Percentiles rank a stretch among this genome's conserved stretches.
Conservation (phyloP, 2,888 invertebrate genomes). For the Oasisia sp. region DNA sequence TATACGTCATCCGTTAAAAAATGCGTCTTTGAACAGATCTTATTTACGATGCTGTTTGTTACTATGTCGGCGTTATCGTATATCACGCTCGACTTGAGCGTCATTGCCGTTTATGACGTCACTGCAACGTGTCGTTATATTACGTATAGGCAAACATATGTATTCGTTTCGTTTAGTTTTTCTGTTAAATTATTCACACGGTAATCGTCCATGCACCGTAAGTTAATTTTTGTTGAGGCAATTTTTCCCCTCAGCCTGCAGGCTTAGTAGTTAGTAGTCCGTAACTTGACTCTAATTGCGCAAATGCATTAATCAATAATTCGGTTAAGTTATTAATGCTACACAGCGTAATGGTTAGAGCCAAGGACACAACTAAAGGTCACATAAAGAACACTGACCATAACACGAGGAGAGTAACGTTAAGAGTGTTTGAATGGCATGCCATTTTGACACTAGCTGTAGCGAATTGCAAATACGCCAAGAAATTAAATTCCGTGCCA, state of each 20-base stretch:
- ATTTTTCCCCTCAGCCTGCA: neutral
- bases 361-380: neutral
- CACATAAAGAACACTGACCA: neutral
- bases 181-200: neutral
- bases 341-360: neutral
- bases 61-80: neutral
- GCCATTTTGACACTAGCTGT: neutral
- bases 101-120: neutral
- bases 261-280: neutral
- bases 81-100: neutral
- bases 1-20: neutral
- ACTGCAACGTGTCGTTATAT: neutral
- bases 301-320: neutral
- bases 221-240: no score
- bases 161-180: neutral
- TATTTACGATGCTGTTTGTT: neutral
- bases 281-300: neutral
- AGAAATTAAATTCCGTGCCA: no score
- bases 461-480: no score
- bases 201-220: neutral
- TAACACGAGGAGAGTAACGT: neutral
- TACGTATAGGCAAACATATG: neutral
- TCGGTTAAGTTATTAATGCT: neutral
- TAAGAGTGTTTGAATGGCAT: neutral
- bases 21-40: neutral